Percentiles rank a stretch among this genome's conserved stretches.
Evolutionary conservation across 2,888 invertebrate genomes (phyloP).

Genomic region (Eubasilissa splendida): DNA sequence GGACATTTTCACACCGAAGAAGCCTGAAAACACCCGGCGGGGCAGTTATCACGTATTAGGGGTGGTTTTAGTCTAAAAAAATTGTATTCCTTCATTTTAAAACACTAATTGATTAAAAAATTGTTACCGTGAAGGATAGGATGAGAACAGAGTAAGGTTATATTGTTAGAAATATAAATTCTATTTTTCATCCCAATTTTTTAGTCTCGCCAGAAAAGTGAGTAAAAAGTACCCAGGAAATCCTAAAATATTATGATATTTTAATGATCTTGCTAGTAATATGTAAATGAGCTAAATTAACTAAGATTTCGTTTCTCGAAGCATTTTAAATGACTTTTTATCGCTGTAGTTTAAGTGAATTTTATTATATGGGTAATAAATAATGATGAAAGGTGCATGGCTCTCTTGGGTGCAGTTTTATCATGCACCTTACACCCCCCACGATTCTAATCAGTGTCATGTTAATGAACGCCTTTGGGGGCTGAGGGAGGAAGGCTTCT

Average conservation of each 20-base stretch:
- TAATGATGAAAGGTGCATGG: conserved; percentile 20
- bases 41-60: conserved; percentile 1
- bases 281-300: background rate
- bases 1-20: conserved; percentile 37
- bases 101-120: background rate
- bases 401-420: conserved; percentile 39
- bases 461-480: conserved; percentile 51
- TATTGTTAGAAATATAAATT: too few relatives aligned
- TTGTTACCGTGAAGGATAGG: background rate
- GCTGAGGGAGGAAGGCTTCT: conserved; percentile 9
- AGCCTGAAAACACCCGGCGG: background rate
- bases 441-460: conserved; percentile 57
- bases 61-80: background rate
- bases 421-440: conserved; percentile 51
- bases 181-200: too few relatives aligned
- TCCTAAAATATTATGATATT: too few relatives aligned
- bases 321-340: background rate
- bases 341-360: conserved; percentile 19
- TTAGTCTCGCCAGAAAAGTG: too few relatives aligned
- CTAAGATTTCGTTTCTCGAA: background rate
- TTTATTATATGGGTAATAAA: conserved; percentile 18
- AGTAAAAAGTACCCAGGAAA: too few relatives aligned
- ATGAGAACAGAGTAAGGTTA: background rate
- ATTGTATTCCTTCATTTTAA: background rate
- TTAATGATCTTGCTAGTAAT: too few relatives aligned